Conservation (phyloP, 2,888 invertebrate species). For the Trachelus tabidus region DNA sequence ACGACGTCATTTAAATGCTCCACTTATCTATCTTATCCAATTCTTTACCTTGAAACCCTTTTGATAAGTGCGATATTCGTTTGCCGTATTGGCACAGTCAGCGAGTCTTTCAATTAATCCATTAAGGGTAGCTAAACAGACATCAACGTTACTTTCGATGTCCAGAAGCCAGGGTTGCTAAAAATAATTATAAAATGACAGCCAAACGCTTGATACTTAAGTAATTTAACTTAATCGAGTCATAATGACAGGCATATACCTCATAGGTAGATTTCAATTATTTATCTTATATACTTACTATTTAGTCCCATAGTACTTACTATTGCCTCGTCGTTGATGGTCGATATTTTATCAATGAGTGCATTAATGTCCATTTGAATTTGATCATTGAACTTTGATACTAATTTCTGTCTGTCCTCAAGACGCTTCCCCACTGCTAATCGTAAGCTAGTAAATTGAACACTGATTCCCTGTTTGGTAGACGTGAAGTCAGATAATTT, state of each 20-base stretch:
- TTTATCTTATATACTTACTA: too few species aligned
- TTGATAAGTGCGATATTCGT: conserved; percentile 83
- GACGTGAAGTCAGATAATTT: conserved; percentile 13
- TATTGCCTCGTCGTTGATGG: conserved; percentile 78
- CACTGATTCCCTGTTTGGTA: conserved; percentile 69
- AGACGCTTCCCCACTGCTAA: conserved; percentile 78
- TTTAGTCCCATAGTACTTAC: conserved; percentile 62
- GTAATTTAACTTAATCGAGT: too few species aligned
- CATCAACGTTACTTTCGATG: conserved; percentile 76
- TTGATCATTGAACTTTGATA: conserved; percentile 77
- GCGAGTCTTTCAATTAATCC: conserved; percentile 74
- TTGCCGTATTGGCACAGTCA: conserved; percentile 76
- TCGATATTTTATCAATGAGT: conserved; percentile 79
- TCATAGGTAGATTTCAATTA: too few species aligned
- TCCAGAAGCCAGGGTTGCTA: conserved; percentile 83
- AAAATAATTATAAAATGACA: conserved; percentile 20
- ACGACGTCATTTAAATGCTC: not conserved
- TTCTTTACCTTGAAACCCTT: conserved; percentile 81
- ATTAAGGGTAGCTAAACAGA: conserved; percentile 74
- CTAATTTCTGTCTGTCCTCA: conserved; percentile 76
- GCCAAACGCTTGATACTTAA: not conserved
- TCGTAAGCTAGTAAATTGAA: conserved; percentile 73
- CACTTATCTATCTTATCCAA: not conserved
- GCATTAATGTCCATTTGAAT: conserved; percentile 83
- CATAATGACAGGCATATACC: too few species aligned